Evolutionary conservation across 2,888 invertebrate genomes (phyloP), one percentile per base, ranked within the genome.

Genomic region (Nesidiocoris tenuis): DNA sequence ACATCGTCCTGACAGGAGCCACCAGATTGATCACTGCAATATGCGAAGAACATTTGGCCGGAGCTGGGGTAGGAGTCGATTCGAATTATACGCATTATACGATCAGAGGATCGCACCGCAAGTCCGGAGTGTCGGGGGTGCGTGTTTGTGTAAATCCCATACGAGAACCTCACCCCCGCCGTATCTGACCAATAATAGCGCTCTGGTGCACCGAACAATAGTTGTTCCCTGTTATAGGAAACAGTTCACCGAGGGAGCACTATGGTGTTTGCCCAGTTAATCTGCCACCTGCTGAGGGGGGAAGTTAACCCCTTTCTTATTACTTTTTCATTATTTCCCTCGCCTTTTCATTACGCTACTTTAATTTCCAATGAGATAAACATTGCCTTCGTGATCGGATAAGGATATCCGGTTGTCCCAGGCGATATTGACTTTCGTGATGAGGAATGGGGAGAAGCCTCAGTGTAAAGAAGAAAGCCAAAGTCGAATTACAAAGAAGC

Each of bases 221-320:
- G 39, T 39, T 39, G 39, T 12, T 39, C 5, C 5, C 5, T 39
- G 39, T 39, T 39, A 39, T 39, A 39, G 39, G 39, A 39, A 39
- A 39, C 39, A 39, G 39, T 7, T 39, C 12, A n/a, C 39, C 39
- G 12, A 39, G 39, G 39, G 39, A 39, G 39, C 3, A 39, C 39
- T 39, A 12, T 39, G 65, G 39, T 65, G 65, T 65, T 65, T 65
- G 65, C 65, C 17, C 23, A 23, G 65, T 39, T 65, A 65, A 65
- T 65, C 65, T 65, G 65, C 65, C 65, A 65, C 65, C 65, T 65
- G 65, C 65, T 65, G 18, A 25, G 39, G 39, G 39, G 39, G 39
- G 39, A 39, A 39, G 3, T 39, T 39, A 65, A 65, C 25, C 65
- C 65, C 65, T 65, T 64, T 65, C 65, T 65, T 65, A 65, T 65